Conservation (phyloP, 2,888 invertebrate genomes). For the Bellardia bayeri region DNA sequence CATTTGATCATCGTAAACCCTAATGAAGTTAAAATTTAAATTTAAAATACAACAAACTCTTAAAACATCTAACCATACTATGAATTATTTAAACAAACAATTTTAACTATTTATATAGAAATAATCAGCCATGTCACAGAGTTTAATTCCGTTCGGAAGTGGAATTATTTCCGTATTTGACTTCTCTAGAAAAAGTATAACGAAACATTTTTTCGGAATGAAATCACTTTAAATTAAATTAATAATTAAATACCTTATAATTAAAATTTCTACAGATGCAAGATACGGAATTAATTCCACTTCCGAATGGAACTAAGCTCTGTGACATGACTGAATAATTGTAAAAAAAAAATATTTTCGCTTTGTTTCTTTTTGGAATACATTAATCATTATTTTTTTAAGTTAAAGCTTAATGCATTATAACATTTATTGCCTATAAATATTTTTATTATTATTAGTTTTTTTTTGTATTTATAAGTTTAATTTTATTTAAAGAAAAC, state of each 20-base stretch:
- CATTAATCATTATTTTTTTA: conserved; percentile 47
- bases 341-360: conserved; percentile 54
- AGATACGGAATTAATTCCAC: no score
- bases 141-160: no score
- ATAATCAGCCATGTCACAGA: no score
- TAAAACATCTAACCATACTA: conserved; percentile 38
- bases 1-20: conserved; percentile 17
- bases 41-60: conserved; percentile 32
- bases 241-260: no score
- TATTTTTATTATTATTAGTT: conserved; percentile 52
- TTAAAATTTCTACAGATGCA: no score
- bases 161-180: no score
- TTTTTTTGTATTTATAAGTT: conserved; percentile 67
- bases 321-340: no score
- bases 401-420: conserved; percentile 69
- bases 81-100: conserved; percentile 41
- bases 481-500: conserved; percentile 49
- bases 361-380: conserved; percentile 33
- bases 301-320: no score
- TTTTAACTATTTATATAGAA: conserved; percentile 52
- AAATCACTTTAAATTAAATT: no score
- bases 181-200: no score
- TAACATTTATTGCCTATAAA: conserved; percentile 68
- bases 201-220: no score
- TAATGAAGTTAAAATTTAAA: conserved; percentile 22